Conservation (phyloP, 1,140 invertebrate species). For the Ceratina calcarata region DNA sequence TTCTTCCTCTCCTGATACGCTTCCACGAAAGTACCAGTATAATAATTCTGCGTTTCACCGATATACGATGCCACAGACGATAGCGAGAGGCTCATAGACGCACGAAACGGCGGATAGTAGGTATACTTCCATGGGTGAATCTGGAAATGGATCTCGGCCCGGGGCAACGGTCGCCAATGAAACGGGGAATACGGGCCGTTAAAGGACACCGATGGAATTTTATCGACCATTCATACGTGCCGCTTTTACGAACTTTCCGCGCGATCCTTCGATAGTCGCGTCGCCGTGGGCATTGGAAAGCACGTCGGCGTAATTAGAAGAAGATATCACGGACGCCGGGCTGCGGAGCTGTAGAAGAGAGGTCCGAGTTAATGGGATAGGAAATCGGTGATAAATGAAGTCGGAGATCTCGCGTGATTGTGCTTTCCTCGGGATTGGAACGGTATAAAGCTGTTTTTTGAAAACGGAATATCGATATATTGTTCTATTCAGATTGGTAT, state of each 20-base stretch:
- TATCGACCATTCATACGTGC: conserved; percentile 39
- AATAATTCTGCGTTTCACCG: conserved; percentile 52
- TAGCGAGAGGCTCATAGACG: conserved; percentile 19
- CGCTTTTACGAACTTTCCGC: conserved; percentile 35
- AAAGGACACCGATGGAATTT: conserved; percentile 46
- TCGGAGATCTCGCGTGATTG: not conserved
- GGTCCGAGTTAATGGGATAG: conserved; percentile 24
- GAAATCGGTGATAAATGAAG: conserved; percentile 4
- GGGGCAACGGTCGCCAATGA: not conserved
- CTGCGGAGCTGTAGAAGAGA: not conserved
- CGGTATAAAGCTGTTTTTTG: too few species aligned
- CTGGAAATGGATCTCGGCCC: conserved; percentile 24
- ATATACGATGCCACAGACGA: conserved; percentile 9
- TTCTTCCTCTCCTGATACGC: conserved; percentile 56
- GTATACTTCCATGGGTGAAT: not conserved
- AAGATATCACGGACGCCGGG: conserved; percentile 27
- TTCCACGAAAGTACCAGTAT: conserved; percentile 61
- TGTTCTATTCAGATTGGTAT: too few species aligned
- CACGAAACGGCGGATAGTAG: not conserved
- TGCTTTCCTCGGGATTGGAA: not conserved
- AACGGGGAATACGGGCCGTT: not conserved
- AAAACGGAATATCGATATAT: too few species aligned
- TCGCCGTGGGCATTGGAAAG: conserved; percentile 33
- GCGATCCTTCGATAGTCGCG: conserved; percentile 30
- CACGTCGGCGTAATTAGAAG: conserved; percentile 43